These are phyloP conservation scores for Hephaestus fuliginosus DNA, from an alignment of 2,797 vertebrate species.

Conservation along the genomic window DNA sequence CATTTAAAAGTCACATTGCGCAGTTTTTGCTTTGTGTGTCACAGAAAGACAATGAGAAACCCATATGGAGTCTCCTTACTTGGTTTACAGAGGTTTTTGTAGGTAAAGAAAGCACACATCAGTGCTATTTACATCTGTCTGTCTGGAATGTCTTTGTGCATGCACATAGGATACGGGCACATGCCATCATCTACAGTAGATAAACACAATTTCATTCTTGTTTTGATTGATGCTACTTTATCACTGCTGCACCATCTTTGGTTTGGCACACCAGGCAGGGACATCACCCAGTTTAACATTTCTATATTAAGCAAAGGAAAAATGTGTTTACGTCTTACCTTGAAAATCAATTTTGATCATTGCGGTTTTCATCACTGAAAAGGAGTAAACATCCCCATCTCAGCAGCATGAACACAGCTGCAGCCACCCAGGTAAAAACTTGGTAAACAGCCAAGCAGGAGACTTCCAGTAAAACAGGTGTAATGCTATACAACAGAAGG, in stretches of 20 bases:
- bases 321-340: constrained; percentile 24
- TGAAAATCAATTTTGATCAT: constrained; percentile 32
- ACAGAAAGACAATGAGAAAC: constrained; percentile 40
- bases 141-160: neutral
- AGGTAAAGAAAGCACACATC: neutral
- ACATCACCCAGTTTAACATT: neutral
- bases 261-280: neutral
- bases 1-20: neutral
- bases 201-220: constrained; percentile 22
- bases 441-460: constrained; percentile 57
- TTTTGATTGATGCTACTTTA: constrained; percentile 17
- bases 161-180: neutral
- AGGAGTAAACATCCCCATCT: constrained; percentile 23
- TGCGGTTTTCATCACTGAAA: constrained; percentile 26
- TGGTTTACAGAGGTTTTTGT: neutral
- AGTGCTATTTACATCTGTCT: neutral
- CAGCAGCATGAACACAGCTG: constrained; percentile 42
- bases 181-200: neutral
- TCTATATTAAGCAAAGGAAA: neutral
- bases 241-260: constrained; percentile 5
- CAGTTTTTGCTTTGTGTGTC: constrained; percentile 25
- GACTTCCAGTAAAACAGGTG: constrained; percentile 71
- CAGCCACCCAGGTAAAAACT: constrained; percentile 25
- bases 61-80: neutral
- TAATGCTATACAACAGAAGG: constrained; percentile 49